Base-by-base conservation (phyloP, 37 sponge, comb jelly and placozoan species). In the Aplysina aerophoba region DNA sequence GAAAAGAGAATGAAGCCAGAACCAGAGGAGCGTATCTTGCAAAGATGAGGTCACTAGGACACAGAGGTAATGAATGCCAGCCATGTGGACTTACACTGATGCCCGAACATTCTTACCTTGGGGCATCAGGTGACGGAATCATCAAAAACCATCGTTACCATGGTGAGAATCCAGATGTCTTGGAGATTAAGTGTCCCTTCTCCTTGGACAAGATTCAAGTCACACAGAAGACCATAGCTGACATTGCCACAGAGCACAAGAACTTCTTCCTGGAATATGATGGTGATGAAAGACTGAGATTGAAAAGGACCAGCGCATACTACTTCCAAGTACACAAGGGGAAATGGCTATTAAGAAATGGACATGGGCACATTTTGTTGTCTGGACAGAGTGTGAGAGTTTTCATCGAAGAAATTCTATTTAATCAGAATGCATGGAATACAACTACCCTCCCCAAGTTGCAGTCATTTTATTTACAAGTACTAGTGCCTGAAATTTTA, bases 131-230 rank as follows among this genome's bases (percentile, higher is more conserved):
- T 14, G 69, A 67, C n/a, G 69, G 69, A 27, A 21, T 67, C 16
- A 39, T 67, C 22, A 25, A 21, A 67, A 67, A 67, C n/a, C 69
- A 67, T 28, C 28, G 69, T 13, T 67, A 39, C 78, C 41, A 39
- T 39, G 35, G 15, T 14, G 78, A 35, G 17, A n/a, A n/a, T n/a
- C 15, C 20, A 28, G 81, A 60, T 27, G 33, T 81, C 25, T 31
- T 81, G 33, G 81, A 81, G 24, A 55, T 81, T 11, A 81, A 81
- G 24, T 81, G 59, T 27, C 81, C 81, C 59, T 81, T 58, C n/a
- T 67, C 69, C 19, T 25, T 67, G 15, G 69, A 67, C 13, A 67
- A 67, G 19, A 24, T 25, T 28, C 69, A 21, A n/a, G 28, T 67
- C 19, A 14, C 15, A 21, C 15, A 67, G 14, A 21, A 25, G 69